Evolutionary conservation across 2,797 vertebrate genomes (phyloP).

Genomic region (Heteromormyrus szaboi): DNA sequence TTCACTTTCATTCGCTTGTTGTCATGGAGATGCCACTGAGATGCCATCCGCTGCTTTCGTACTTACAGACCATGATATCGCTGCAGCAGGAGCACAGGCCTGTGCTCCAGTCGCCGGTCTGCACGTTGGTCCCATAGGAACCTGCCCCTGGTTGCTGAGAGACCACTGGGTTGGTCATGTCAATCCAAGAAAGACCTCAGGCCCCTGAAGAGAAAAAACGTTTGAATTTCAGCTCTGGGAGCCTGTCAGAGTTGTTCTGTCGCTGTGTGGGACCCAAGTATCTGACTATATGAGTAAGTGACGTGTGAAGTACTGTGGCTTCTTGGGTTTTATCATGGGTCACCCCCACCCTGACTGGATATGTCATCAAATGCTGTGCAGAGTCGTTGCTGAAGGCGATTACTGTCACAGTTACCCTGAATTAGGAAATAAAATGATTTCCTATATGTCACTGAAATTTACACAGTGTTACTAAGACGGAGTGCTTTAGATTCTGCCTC

Average conservation of each 20-base stretch:
- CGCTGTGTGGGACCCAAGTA: not conserved
- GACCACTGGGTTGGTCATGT: conserved; percentile 66
- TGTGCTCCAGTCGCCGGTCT: conserved; percentile 71
- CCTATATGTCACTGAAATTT: not conserved
- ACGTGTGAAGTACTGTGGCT: not conserved
- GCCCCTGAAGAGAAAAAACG: conserved; percentile 5
- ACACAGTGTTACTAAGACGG: not conserved
- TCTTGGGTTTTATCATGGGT: not conserved
- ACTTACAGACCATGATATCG: conserved; percentile 70
- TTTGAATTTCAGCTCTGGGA: not conserved
- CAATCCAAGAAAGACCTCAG: conserved; percentile 20
- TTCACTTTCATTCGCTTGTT: not conserved
- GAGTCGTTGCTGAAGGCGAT: not conserved
- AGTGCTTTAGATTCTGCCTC: not conserved
- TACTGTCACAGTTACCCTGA: not conserved
- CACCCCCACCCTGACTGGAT: not conserved
- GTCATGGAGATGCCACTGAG: not conserved
- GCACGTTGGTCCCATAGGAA: conserved; percentile 68
- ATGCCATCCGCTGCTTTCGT: not conserved
- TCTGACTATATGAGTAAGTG: not conserved
- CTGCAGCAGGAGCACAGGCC: conserved; percentile 64
- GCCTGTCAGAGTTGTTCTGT: not conserved
- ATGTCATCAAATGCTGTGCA: not conserved
- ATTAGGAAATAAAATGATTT: not conserved
- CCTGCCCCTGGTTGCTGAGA: conserved; percentile 56